These are phyloP conservation scores for Carcharodon carcharias DNA, from an alignment of 2,797 vertebrate species.

Conservation along the genomic window DNA sequence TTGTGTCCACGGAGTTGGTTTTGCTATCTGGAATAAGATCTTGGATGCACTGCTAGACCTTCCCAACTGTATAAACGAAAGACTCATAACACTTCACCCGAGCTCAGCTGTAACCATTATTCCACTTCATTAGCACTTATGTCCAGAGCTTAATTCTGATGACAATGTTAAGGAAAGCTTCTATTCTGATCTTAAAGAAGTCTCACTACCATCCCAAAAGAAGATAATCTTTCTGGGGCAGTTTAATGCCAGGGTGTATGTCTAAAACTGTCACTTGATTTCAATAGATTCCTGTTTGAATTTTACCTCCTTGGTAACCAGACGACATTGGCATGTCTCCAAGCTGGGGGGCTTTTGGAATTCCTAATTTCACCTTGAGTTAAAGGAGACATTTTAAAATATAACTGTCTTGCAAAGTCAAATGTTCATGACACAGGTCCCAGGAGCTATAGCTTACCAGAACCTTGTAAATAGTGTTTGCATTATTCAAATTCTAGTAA, in stretches of 20 bases:
- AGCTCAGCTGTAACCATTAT: too few species aligned
- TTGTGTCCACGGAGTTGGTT: background rate
- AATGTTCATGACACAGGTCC: background rate
- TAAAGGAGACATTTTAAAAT: background rate
- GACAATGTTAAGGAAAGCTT: too few species aligned
- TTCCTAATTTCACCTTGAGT: background rate
- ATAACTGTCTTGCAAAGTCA: too few species aligned
- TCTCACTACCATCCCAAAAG: too few species aligned
- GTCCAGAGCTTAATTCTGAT: too few species aligned
- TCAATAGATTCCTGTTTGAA: background rate
- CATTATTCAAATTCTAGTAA: background rate
- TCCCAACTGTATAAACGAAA: background rate
- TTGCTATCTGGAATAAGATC: background rate
- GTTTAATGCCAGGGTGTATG: background rate
- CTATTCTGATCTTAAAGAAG: too few species aligned
- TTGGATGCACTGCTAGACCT: background rate
- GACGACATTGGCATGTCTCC: background rate
- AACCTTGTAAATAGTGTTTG: background rate
- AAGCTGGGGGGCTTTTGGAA: background rate
- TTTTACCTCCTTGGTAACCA: background rate
- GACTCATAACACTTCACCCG: too few species aligned
- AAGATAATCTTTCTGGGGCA: background rate
- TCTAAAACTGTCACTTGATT: background rate
- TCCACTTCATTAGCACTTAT: too few species aligned
- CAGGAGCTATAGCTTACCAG: background rate